These are phyloP conservation scores for Hydropotes inermis DNA, from an alignment of 2,113 vertebrate genomes.

Conservation along the genomic window DNA sequence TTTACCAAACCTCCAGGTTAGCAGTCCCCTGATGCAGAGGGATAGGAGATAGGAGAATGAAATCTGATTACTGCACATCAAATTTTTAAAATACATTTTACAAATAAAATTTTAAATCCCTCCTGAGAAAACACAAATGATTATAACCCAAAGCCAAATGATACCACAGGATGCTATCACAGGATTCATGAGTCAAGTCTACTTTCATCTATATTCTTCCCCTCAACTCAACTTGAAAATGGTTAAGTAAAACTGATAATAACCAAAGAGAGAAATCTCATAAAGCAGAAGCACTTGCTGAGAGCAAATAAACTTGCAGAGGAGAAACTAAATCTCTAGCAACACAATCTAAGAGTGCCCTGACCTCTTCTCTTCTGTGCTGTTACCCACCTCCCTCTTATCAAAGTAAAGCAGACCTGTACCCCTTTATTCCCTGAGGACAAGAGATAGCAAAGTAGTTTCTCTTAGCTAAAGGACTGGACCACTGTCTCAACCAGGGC, in stretches of 20 bases:
- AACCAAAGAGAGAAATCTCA: background rate
- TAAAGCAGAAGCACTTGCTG: background rate
- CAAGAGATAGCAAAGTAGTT: background rate
- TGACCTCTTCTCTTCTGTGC: background rate
- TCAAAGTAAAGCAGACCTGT: background rate
- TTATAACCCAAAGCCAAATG: background rate
- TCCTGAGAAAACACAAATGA: background rate
- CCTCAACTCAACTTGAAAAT: background rate
- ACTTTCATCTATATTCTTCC: background rate
- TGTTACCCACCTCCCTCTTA: background rate
- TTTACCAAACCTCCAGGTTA: background rate
- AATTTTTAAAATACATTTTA: background rate
- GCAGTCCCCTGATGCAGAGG: background rate
- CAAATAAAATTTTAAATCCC: background rate
- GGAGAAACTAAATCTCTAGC: background rate
- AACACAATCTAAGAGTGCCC: background rate
- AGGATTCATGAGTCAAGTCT: background rate
- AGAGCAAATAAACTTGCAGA: background rate
- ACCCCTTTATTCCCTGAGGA: background rate
- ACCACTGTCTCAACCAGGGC: background rate
- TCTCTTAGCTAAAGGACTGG: background rate
- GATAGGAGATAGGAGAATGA: background rate
- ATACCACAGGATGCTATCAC: background rate
- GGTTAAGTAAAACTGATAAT: background rate
- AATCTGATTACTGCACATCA: background rate